Evolutionary conservation across 2,797 vertebrate genomes (phyloP).

Genomic region (Urophycis tenuis): DNA sequence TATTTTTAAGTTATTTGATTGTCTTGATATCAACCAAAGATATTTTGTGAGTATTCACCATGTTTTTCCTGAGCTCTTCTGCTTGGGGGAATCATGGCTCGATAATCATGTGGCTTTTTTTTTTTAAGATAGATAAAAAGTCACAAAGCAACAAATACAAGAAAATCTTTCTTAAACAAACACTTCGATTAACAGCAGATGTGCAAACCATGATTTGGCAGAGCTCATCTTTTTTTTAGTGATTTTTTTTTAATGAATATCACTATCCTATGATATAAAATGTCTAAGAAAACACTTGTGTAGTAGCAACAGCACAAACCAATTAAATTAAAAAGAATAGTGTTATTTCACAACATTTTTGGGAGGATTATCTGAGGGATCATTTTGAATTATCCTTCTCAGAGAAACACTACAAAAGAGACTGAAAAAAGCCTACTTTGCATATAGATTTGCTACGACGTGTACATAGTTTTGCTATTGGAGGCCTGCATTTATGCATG

Average conservation of each 20-base stretch:
- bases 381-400: too few relatives aligned
- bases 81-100: background rate
- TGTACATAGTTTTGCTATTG: background rate
- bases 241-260: too few relatives aligned
- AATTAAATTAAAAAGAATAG: background rate
- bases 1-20: background rate
- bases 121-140: background rate
- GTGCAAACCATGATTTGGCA: too few relatives aligned
- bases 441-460: too few relatives aligned
- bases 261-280: background rate
- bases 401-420: too few relatives aligned
- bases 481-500: background rate
- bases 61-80: background rate
- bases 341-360: background rate
- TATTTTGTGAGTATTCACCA: background rate
- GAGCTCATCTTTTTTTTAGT: background rate
- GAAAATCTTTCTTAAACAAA: background rate
- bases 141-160: background rate
- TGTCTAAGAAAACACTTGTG: background rate
- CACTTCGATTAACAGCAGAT: background rate
- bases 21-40: background rate
- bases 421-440: background rate
- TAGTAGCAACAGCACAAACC: background rate
- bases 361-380: too few relatives aligned
- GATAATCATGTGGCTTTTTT: background rate